These are phyloP conservation scores for Mesorhabditis sp. DNA, from an alignment of 2,888 invertebrate species.

Conservation along the genomic window DNA sequence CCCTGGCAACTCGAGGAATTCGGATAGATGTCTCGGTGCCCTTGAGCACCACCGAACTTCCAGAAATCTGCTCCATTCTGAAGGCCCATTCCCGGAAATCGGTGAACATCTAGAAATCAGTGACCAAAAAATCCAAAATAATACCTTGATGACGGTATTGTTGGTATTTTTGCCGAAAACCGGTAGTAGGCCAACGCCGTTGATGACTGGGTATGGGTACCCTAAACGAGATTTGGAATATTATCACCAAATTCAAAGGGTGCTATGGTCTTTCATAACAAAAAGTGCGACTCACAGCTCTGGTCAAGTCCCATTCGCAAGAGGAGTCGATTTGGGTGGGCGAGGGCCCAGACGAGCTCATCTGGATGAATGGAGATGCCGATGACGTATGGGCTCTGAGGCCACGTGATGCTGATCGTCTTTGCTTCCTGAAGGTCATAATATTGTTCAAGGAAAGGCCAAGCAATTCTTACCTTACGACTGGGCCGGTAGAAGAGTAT, in stretches of 20 bases:
- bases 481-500: slow-evolving; percentile 29
- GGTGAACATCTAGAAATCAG: slow-evolving; percentile 37
- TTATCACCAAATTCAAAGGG: background rate
- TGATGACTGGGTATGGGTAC: slow-evolving; percentile 51
- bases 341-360: slow-evolving; percentile 46
- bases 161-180: slow-evolving; percentile 36
- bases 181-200: slow-evolving; percentile 30
- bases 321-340: slow-evolving; percentile 44
- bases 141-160: slow-evolving; percentile 43
- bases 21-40: slow-evolving; percentile 30
- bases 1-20: slow-evolving; percentile 24
- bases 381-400: slow-evolving; percentile 31
- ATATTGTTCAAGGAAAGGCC: background rate
- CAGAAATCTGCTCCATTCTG: slow-evolving; percentile 39
- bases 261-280: background rate
- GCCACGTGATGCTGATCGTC: background rate
- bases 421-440: background rate
- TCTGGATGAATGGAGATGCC: slow-evolving; percentile 39
- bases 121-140: background rate
- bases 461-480: slow-evolving; percentile 13
- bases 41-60: slow-evolving; percentile 34
- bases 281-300: slow-evolving; percentile 22
- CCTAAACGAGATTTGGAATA: slow-evolving; percentile 22
- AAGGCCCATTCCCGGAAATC: slow-evolving; percentile 52
- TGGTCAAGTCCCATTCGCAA: slow-evolving; percentile 41